Conservation (phyloP, 2,113 vertebrate species). For the Symphodus melops region DNA sequence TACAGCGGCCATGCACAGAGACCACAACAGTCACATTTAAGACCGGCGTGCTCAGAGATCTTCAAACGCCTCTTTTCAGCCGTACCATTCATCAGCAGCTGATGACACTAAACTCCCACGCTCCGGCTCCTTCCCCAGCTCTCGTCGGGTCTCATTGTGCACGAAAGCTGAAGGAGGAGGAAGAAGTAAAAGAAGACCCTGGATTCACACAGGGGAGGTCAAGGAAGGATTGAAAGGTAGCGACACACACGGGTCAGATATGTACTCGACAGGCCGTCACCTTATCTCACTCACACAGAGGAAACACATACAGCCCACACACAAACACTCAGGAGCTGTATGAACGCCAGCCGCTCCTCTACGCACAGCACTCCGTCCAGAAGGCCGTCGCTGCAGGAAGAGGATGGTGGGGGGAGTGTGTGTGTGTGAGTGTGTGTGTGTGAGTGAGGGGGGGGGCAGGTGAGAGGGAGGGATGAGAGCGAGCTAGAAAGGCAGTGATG, state of each 20-base stretch:
- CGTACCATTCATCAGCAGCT: slow-evolving; percentile 23
- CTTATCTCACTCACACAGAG: slow-evolving; percentile 23
- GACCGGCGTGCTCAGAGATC: slow-evolving; percentile 3
- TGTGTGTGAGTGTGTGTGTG: too few relatives aligned
- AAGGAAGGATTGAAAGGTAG: slow-evolving; percentile 58
- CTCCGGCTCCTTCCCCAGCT: slow-evolving; percentile 33
- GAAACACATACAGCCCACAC: slow-evolving; percentile 66
- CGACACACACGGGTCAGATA: slow-evolving; percentile 59
- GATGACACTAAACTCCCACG: slow-evolving; percentile 37
- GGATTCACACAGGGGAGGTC: slow-evolving; percentile 46
- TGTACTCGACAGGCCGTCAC: slow-evolving; percentile 64
- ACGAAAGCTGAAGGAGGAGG: slow-evolving; percentile 13
- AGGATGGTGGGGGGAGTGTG: slow-evolving; percentile 51
- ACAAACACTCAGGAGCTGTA: slow-evolving; percentile 66
- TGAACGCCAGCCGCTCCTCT: slow-evolving; percentile 67
- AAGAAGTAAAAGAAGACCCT: too few relatives aligned
- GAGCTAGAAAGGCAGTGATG: slow-evolving; percentile 52
- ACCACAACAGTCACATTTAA: slow-evolving; percentile 34
- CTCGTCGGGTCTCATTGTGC: background rate
- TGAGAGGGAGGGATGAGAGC: slow-evolving; percentile 52
- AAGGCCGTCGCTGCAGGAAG: slow-evolving; percentile 74
- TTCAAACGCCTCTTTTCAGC: background rate
- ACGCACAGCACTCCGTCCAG: slow-evolving; percentile 73
- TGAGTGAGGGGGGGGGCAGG: slow-evolving; percentile 66
- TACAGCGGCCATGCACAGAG: slow-evolving; percentile 10